Percentiles rank a stretch among this genome's conserved stretches.
These are phyloP conservation scores for Ormyrus thymus DNA, from an alignment of 2,888 invertebrate genomes.

Conservation along the genomic window DNA sequence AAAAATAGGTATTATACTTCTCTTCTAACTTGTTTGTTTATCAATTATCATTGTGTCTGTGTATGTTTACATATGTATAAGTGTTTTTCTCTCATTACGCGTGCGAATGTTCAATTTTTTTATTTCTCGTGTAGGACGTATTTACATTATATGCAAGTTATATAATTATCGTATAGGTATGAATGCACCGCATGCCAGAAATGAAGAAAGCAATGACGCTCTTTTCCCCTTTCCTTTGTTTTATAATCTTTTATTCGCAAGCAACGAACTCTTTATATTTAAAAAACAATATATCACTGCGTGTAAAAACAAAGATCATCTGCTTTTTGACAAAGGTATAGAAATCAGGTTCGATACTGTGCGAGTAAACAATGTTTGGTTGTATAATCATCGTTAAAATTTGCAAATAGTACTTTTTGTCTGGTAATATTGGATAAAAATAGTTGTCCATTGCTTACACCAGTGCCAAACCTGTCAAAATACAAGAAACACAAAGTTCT, in stretches of 20 bases:
- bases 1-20: slow-evolving; percentile 57
- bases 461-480: not conserved
- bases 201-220: slow-evolving; percentile 58
- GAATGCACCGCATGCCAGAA: slow-evolving; percentile 59
- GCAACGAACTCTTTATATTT: slow-evolving; percentile 10
- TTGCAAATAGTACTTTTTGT: not conserved
- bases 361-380: not conserved
- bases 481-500: not conserved
- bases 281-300: slow-evolving; percentile 3
- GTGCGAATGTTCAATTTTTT: slow-evolving; percentile 48
- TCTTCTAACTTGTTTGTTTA: slow-evolving; percentile 51
- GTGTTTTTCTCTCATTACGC: slow-evolving; percentile 43
- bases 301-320: no score
- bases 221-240: slow-evolving; percentile 33
- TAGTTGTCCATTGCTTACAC: not conserved
- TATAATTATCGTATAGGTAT: slow-evolving; percentile 50
- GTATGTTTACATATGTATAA: slow-evolving; percentile 54
- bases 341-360: slow-evolving; percentile 3
- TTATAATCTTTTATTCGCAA: slow-evolving; percentile 16
- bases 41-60: slow-evolving; percentile 48
- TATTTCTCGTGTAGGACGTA: slow-evolving; percentile 57
- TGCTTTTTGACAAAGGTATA: not conserved
- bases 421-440: slow-evolving; percentile 7
- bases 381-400: no score
- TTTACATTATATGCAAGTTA: slow-evolving; percentile 63